Base-by-base conservation (phyloP, 2,888 invertebrate species). In the Tetropium fuscum region DNA sequence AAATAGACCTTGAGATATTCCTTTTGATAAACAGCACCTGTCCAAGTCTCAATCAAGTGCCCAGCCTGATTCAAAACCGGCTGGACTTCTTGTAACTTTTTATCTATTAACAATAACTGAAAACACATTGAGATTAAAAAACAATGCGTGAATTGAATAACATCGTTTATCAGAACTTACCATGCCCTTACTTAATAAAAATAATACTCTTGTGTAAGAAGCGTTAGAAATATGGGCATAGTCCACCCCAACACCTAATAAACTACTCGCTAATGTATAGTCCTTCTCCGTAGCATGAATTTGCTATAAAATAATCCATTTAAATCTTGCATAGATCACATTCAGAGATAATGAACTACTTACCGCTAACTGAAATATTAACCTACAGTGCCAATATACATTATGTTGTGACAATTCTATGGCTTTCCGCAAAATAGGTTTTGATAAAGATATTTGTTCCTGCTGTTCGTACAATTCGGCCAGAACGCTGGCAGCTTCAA, bases 1-100 rank as follows among this genome's bases (percentile, higher is more conserved):
- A 95, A 97, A 84, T 96, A 99, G 1, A 95, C 94, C 85, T 95
- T 95, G 3, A 98, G 87, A 77, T 97, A 96, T 82, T 98, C 98
- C 79, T 97, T 97, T 79, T 97, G 96, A 77, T 94, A 92, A 0
- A 88, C 87, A 80, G 91, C 94, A 22, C 94, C 94, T 45, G 91
- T 90, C 90, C 95, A 95, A 56, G 90, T 89, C 80, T 98, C 97
- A 15, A 98, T 94, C 58, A 96, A 87, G 75, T 92, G 92, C 10
- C 95, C 94, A 0, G 96, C 95, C 78, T 93, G 91, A 74, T 92
- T 94, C 56, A 98, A 83, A 53, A 97, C 85, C 1, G 93, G 91
- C 75, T 94, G 88, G n/a, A 96, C 97, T 82, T 97, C 97, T 73
- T 90, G 89, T 53, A 95, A 90, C 81, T 96, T 95, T 75, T 96